Evolutionary conservation across 2,113 vertebrate genomes (phyloP), one percentile per base, ranked within the genome.

Genomic region (Aegithalos caudatus): DNA sequence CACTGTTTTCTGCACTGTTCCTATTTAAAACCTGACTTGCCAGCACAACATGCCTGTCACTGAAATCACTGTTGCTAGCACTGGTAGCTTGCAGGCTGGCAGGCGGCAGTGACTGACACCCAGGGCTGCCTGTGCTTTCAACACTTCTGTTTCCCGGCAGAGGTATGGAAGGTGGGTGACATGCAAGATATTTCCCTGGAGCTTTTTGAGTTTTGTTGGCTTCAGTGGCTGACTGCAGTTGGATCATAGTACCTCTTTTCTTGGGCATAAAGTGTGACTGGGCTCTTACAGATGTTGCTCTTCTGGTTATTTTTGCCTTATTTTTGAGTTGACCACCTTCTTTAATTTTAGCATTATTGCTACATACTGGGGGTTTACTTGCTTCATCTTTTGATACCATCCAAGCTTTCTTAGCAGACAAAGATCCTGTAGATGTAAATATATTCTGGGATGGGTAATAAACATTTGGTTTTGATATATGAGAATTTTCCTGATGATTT

Each of bases 331-430:
- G 73, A 92, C 65, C 85, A 84, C 48, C 47, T 71, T 92, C 96
- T 29, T 94, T 95, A 91, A 48, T 88, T 97, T 97, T 98, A 95
- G 95, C 95, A 88, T 96, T 95, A 48, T 91, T 80, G n/a, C 50
- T 83, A 85, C 42, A 71, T 54, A 87, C 42, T 31, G 61, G 76
- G 54, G 83, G 50, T 72, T 96, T 96, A 70, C 61, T 95, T 90
- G 98, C 98, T 93, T 98, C 98, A 86, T 95, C 96, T 95, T 96
- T 96, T 73, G 98, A 96, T 92, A 98, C 90, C 95, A 98, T 82
- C 99, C 98, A 99, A 42, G 98, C 97, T 92, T 98, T 98, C 96
- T 98, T 98, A 91, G 98, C 95, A 97, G 98, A 96, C 77, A 92
- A 96, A 93, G 96, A 95, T 90, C 84, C 93, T n/a, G 96, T 51